Base-by-base conservation (phyloP, 1,140 invertebrate species). In the Hermetia illucens region DNA sequence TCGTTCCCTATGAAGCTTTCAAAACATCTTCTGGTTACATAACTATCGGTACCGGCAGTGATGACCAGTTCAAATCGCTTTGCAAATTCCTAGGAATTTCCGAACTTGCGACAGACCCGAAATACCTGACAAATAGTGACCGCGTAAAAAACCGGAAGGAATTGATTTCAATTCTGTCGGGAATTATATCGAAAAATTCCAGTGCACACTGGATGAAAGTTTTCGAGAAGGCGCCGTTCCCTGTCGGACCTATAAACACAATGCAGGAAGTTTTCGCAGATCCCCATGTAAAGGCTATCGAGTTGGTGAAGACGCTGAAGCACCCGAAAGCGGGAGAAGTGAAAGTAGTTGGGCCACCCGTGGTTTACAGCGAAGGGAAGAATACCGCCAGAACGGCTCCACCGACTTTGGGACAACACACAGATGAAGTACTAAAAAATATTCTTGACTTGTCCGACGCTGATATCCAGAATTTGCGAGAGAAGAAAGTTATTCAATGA, bases 1-100 rank as follows among this genome's bases (percentile, higher is more conserved):
- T 98, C 46, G 92, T 97, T 0, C 93, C 93, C 0, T 97, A 97
- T 55, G 79, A 95, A 70, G 70, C 77, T 20, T 93, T 92, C 52
- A 62, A 68, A 50, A 90, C 87, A 0, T 72, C 71, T 52, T 76
- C 89, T 64, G 82, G 85, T 10, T 81, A 82, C 52, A 70, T 93
- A 15, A 84, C 89, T 2, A 65, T 95, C 17, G 88, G 89, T 4
- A 72, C 82, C 31, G 88, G 84, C 0, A 87, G 79, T 21, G 74
- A 89, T 63, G 49, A 61, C 2, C 85, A 91, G 54, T 94, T 88
- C 62, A 43, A 53, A 30, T 71, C 74, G 36, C 65, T 90, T 6
- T 79, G 83, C 50, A 57, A 71, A 45, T 59, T 65, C 37, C 62
- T 95, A 5, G 53, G 71, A 12, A 58, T 79, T 22, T 45, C 67